Conservation (phyloP, 2,888 invertebrate species). For the Buathra laborator region DNA sequence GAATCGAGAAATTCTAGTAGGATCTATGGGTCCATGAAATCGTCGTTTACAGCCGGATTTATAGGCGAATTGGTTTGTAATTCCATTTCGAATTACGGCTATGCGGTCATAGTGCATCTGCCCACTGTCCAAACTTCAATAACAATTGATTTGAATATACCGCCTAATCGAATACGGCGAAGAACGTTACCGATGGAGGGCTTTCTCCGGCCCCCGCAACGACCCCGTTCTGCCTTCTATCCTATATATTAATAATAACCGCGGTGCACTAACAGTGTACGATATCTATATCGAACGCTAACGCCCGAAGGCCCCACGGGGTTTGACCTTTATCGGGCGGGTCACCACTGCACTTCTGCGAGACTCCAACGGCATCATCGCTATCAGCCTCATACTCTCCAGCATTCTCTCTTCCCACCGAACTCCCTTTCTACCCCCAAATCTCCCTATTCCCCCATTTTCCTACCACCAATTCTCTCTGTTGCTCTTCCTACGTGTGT, state of each 20-base stretch:
- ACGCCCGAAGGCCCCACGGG: constrained; percentile 37
- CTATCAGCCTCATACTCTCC: constrained; percentile 25
- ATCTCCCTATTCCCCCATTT: background rate
- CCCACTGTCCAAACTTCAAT: constrained; percentile 71
- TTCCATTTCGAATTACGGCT: constrained; percentile 77
- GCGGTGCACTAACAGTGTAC: constrained; percentile 14
- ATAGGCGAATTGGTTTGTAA: constrained; percentile 80
- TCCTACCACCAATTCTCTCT: constrained; percentile 1
- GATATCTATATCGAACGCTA: constrained; percentile 11
- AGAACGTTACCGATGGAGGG: constrained; percentile 57
- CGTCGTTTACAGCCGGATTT: constrained; percentile 19
- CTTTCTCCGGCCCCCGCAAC: no score
- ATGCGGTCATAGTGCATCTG: constrained; percentile 70
- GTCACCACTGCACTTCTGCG: constrained; percentile 51
- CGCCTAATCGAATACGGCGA: constrained; percentile 75
- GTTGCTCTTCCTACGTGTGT: constrained; percentile 31
- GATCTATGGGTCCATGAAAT: constrained; percentile 5
- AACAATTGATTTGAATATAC: constrained; percentile 78
- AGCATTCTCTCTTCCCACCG: background rate
- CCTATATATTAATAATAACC: constrained; percentile 28
- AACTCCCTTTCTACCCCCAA: no score
- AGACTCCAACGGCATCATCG: constrained; percentile 44
- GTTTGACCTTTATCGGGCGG: constrained; percentile 60
- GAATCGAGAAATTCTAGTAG: background rate
- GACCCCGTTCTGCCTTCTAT: background rate